phyloP scores from a whole-genome alignment of 2,888 invertebrate genomes.

The Anodontia alba region DNA sequence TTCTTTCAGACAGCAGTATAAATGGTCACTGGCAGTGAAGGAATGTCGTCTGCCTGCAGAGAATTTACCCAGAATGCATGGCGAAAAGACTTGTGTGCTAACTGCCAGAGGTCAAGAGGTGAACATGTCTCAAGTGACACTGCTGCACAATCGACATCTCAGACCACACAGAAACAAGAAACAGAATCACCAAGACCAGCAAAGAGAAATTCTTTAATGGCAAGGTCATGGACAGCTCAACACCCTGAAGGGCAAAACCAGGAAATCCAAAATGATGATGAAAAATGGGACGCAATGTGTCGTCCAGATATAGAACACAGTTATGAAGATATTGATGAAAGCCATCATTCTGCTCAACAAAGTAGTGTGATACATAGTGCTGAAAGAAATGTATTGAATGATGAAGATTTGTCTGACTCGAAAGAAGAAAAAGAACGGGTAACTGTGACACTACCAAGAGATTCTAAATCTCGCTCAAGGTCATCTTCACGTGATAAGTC shows the following conservation, averaged over 20 bases:
- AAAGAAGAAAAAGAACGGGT: constrained; percentile 7
- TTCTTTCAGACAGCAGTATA: constrained; percentile 14
- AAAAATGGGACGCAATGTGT: constrained; percentile 59
- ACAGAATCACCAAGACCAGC: constrained; percentile 71
- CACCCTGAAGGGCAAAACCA: constrained; percentile 20
- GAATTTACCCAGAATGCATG: constrained; percentile 81
- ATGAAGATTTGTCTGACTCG: neutral
- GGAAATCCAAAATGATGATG: constrained; percentile 44
- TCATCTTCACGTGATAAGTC: constrained; percentile 58
- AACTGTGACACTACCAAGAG: neutral
- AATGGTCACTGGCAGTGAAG: constrained; percentile 31
- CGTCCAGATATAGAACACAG: constrained; percentile 47
- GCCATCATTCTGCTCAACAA: neutral
- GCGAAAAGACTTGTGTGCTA: constrained; percentile 79
- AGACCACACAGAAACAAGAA: neutral
- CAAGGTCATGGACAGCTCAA: constrained; percentile 54
- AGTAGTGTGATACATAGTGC: neutral
- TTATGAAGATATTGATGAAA: constrained; percentile 56
- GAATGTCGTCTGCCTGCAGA: constrained; percentile 72
- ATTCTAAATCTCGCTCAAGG: constrained; percentile 46
- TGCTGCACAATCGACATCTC: neutral
- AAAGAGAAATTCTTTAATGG: constrained; percentile 67
- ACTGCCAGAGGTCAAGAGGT: constrained; percentile 74
- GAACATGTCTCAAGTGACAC: constrained; percentile 64
- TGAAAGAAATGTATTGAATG: neutral